Percentiles rank a stretch among this genome's conserved stretches.
These are phyloP conservation scores for Brenthis hecate DNA, from an alignment of 2,888 invertebrate species.

Conservation along the genomic window DNA sequence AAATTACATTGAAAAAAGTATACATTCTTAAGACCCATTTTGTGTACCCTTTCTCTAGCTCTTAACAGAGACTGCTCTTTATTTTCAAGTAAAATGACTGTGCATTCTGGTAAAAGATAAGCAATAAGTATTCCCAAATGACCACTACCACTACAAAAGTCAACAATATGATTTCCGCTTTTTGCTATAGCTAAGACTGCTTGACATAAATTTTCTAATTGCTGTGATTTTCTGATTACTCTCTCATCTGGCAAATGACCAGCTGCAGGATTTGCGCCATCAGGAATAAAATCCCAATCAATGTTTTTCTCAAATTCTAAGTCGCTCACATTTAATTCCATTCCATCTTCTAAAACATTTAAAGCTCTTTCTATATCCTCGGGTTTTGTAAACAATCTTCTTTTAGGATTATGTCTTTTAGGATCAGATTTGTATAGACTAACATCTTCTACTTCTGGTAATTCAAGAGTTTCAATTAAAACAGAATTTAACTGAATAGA, in stretches of 20 bases:
- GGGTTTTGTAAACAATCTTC: conserved; percentile 89
- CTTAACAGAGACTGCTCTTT: conserved; percentile 92
- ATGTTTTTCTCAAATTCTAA: conserved; percentile 62
- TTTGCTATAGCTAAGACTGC: conserved; percentile 88
- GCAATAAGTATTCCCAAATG: conserved; percentile 95
- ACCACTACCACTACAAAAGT: conserved; percentile 97
- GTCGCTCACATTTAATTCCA: conserved; percentile 63
- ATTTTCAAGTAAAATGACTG: conserved; percentile 93
- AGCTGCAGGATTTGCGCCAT: conserved; percentile 88
- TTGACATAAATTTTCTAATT: conserved; percentile 91
- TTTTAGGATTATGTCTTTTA: conserved; percentile 88
- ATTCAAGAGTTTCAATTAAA: conserved; percentile 46
- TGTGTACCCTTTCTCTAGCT: conserved; percentile 86
- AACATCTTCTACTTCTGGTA: conserved; percentile 80
- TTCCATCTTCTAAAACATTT: conserved; percentile 61
- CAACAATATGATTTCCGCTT: conserved; percentile 88
- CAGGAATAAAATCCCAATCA: conserved; percentile 88
- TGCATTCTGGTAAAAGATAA: conserved; percentile 88
- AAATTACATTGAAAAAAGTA: conserved; percentile 93
- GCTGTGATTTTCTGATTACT: conserved; percentile 90
- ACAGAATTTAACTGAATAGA: conserved; percentile 40
- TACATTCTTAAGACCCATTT: conserved; percentile 88
- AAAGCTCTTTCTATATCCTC: conserved; percentile 86
- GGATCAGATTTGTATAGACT: conserved; percentile 91
- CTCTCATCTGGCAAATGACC: conserved; percentile 90